Evolutionary conservation across 1,140 invertebrate genomes (phyloP).

Genomic region (Panagrolaimus sp.): DNA sequence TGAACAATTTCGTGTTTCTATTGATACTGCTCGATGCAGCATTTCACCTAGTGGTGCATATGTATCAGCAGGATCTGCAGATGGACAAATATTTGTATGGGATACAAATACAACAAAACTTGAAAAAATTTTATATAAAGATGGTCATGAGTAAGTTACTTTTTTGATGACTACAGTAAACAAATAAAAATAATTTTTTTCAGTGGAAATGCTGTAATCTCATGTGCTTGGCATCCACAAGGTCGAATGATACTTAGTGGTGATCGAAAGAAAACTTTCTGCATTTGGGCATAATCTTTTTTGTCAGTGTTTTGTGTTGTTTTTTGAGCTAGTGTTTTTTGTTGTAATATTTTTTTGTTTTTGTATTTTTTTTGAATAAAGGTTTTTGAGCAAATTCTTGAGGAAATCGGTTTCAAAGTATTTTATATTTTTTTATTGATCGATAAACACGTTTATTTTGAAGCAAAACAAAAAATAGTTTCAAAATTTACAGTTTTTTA

Average conservation of each 20-base stretch:
- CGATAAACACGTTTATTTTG: too few relatives aligned
- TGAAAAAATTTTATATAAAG: constrained; percentile 67
- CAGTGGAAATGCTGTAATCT: background rate
- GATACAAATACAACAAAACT: constrained; percentile 72
- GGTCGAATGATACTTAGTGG: background rate
- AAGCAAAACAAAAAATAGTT: too few relatives aligned
- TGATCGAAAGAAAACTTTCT: background rate
- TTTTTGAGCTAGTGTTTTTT: too few relatives aligned
- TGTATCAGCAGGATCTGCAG: constrained; percentile 77
- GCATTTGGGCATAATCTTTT: background rate
- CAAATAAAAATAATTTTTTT: background rate
- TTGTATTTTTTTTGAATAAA: too few relatives aligned
- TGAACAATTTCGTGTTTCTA: constrained; percentile 85
- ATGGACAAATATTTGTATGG: constrained; percentile 85
- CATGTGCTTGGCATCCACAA: background rate
- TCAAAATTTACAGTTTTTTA: too few relatives aligned
- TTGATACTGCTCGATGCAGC: constrained; percentile 81
- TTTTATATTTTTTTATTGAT: too few relatives aligned
- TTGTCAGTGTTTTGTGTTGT: too few relatives aligned
- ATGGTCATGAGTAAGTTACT: constrained; percentile 11
- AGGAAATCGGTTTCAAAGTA: too few relatives aligned
- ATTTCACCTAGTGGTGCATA: constrained; percentile 83
- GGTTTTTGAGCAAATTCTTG: too few relatives aligned
- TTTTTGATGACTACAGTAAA: background rate
- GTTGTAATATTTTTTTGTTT: too few relatives aligned